Evolutionary conservation across 2,113 vertebrate species (phyloP), one percentile per base, ranked within the genome.

Genomic region (Oceanites oceanicus): DNA sequence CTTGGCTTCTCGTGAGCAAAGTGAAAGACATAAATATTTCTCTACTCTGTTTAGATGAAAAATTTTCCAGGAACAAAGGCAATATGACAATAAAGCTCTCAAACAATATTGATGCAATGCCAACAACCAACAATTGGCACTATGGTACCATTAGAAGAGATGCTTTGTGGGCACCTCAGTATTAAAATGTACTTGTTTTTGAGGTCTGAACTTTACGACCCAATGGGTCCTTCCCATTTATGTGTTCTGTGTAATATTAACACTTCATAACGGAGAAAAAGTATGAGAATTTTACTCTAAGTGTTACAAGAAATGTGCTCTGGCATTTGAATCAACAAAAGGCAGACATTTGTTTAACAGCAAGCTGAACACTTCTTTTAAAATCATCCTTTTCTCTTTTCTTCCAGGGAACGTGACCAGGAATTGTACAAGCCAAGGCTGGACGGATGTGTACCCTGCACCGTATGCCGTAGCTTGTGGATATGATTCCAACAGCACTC

Each of bases 321-420:
- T 45, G 65, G 5, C 13, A 10, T 84, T 78, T 67, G 50, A 53
- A 25, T 34, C 45, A 40, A 36, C 10, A 13, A 50, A 52, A 81
- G 15, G 27, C 20, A 75, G 52, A 15, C 9, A 2, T 26, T 52
- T 76, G 3, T 53, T 76, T n/a, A 70, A 45, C 23, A 61, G 30
- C 6, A 19, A 72, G 23, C 12, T 47, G 25, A 66, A 72, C 0
- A 0, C 49, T 65, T 63, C 3, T 52, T 70, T 84, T 82, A 47
- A 55, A 89, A 42, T 44, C 10, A 9, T 40, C 12, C 3, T 42
- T 7, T 84, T 63, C n/a, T 50, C 2, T 85, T 94, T 92, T 59
- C 26, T 81, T 73, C 36, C 94, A 99, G 99, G 98, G 65, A 99
- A 99, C 7, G 98, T 99, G 95, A 99, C 98, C 88, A 99, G 99